A percentile compares a stretch with the other conserved stretches of the same genome.
Conservation (phyloP, 2,113 vertebrate species). For the Hipposideros armiger region DNA sequence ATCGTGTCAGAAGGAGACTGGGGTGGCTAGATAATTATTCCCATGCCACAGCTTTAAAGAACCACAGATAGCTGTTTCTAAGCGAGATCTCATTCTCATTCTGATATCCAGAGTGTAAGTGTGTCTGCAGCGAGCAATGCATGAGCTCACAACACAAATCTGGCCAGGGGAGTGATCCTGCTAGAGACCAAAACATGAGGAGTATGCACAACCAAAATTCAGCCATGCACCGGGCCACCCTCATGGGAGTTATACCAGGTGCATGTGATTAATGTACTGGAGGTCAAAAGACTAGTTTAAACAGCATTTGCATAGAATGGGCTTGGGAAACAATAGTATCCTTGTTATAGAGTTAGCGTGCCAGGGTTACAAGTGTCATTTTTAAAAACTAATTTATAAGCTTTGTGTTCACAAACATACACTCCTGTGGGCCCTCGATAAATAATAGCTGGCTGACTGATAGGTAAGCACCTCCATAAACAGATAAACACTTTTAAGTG, state of each 20-base stretch:
- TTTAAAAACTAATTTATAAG: constrained; percentile 66
- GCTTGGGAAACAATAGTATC: constrained; percentile 58
- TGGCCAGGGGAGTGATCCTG: not conserved
- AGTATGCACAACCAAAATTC: constrained; percentile 21
- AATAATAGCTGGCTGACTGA: constrained; percentile 61
- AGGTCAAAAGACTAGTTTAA: constrained; percentile 34
- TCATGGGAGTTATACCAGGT: not conserved
- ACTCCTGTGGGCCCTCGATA: constrained; percentile 1
- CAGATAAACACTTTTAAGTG: constrained; percentile 55
- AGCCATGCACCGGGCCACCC: not conserved
- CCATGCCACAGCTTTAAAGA: not conserved
- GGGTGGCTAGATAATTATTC: not conserved
- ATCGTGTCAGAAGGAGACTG: not conserved
- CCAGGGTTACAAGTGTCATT: constrained; percentile 53
- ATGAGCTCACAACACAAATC: not conserved
- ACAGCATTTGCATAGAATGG: not conserved
- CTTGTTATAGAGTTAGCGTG: constrained; percentile 6
- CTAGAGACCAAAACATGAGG: not conserved
- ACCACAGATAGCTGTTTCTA: not conserved
- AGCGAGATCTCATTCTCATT: not conserved
- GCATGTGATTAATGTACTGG: not conserved
- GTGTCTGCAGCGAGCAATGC: not conserved
- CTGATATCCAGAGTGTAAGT: not conserved
- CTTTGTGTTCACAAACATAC: not conserved
- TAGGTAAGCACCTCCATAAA: constrained; percentile 67